Evolutionary conservation across 2,797 vertebrate species (phyloP), one percentile per base, ranked within the genome.

Genomic region (Lagodon rhomboides): DNA sequence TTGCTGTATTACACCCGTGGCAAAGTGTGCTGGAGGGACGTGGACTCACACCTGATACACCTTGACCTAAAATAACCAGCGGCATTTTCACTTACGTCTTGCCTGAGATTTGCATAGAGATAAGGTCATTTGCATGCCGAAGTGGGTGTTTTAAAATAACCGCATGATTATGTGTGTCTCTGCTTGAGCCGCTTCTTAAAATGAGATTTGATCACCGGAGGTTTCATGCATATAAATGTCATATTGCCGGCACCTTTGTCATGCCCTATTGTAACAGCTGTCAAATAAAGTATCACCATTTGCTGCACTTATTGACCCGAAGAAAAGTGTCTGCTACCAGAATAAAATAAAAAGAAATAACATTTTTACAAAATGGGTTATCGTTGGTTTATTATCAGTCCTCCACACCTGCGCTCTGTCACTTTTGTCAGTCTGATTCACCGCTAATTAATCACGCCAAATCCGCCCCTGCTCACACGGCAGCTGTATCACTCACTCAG

Each of bases 401-500:
- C 27, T 68, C 38, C 66, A 73, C 86, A 91, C 85, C 86, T 87
- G 81, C 18, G 63, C 64, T 55, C 25, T 60, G 66, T 72, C 20
- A 38, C 44, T 84, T 79, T 49, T 80, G 80, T 86, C 78, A 75
- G 62, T 72, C 80, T 81, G 64, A 83, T 77, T 83, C 73, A 50
- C 30, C 1, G 75, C 67, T 90, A 84, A 92, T 88, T 87, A 89
- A 87, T 85, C 84, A 71, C 56, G 67, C 23, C 30, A 60, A 84
- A 87, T 73, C 78, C 58, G 12, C 61, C 61, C 73, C 66, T 38
- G 73, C 7, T 55, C 44, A 60, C 0, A 6, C 53, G 73, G 17
- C 82, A 69, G 80, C 85, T 76, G 75, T 23, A 77, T 65, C 69
- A 22, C 62, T 80, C 78, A 44, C 73, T 53, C 38, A 38, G 38